A percentile compares a stretch with the other conserved stretches of the same genome.
Conservation (phyloP, 2,797 vertebrate species). For the Astyanax mexicanus region DNA sequence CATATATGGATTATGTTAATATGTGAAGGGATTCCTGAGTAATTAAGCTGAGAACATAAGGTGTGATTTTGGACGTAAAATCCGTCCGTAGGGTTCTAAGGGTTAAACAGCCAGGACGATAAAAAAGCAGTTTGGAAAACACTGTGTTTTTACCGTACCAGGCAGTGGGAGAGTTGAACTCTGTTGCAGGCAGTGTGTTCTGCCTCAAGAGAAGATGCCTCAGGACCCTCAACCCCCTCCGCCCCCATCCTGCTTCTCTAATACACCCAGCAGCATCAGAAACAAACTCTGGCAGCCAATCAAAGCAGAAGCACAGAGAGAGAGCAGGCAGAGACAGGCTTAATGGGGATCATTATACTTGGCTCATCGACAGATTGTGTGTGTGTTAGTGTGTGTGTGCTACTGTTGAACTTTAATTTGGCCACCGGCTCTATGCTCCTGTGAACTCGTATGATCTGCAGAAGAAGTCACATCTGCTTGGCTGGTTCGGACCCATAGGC, state of each 20-base stretch:
- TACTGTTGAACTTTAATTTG: slow-evolving; percentile 16
- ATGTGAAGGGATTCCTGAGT: too few species aligned
- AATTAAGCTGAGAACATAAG: too few species aligned
- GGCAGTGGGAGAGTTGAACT: neutral
- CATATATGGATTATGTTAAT: too few species aligned
- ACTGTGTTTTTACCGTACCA: neutral
- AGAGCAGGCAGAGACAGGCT: slow-evolving; percentile 66
- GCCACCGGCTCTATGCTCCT: neutral
- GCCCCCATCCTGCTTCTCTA: slow-evolving; percentile 42
- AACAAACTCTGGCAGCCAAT: slow-evolving; percentile 66
- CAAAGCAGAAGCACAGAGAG: slow-evolving; percentile 69
- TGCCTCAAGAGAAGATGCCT: neutral
- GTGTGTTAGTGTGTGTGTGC: slow-evolving; percentile 1
- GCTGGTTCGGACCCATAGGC: neutral
- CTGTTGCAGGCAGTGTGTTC: neutral
- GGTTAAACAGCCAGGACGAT: too few species aligned
- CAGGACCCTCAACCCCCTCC: slow-evolving; percentile 4
- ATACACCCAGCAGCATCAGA: slow-evolving; percentile 67
- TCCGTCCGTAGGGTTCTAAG: too few species aligned
- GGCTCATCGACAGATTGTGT: slow-evolving; percentile 54
- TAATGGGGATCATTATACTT: slow-evolving; percentile 70
- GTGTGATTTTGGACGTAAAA: too few species aligned
- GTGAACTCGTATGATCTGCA: slow-evolving; percentile 1
- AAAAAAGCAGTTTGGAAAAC: too few species aligned
- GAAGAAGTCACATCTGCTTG: slow-evolving; percentile 5